Conservation (phyloP, 2,113 vertebrate species). For the Cichladusa arquata region DNA sequence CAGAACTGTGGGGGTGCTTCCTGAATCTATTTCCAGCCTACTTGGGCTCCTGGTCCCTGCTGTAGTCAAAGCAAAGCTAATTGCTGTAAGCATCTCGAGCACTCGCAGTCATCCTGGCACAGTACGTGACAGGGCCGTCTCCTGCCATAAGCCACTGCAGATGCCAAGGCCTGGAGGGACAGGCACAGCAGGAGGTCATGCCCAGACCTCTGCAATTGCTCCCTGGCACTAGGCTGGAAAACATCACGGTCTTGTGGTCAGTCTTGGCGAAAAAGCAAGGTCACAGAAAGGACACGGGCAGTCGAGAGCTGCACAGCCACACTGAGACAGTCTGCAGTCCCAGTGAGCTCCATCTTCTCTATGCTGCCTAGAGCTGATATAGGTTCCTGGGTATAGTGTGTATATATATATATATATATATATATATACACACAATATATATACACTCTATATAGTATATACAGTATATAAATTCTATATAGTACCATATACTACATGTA, state of each 20-base stretch:
- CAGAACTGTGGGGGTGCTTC: not conserved
- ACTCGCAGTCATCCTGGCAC: not conserved
- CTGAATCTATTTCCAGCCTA: not conserved
- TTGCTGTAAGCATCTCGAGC: not conserved
- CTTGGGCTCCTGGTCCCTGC: not conserved
- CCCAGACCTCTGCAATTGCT: not conserved
- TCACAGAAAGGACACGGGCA: not conserved
- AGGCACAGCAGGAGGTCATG: not conserved
- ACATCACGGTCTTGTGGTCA: not conserved
- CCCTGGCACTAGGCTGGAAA: not conserved
- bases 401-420: not conserved
- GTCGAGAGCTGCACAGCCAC: not conserved
- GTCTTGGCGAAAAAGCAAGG: not conserved
- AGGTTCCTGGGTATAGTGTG: not conserved
- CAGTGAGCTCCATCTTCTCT: not conserved
- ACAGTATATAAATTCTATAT: too few relatives aligned
- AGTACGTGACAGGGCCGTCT: rapidly evolving
- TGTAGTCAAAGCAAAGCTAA: not conserved
- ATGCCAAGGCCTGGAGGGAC: not conserved
- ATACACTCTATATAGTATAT: not conserved
- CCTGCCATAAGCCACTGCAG: not conserved
- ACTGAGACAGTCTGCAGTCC: rapidly evolving
- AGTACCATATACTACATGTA: too few relatives aligned
- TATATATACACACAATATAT: not conserved
- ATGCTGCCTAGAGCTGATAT: rapidly evolving